Conservation (phyloP, 2,113 vertebrate genomes). For the Noctilio leporinus region DNA sequence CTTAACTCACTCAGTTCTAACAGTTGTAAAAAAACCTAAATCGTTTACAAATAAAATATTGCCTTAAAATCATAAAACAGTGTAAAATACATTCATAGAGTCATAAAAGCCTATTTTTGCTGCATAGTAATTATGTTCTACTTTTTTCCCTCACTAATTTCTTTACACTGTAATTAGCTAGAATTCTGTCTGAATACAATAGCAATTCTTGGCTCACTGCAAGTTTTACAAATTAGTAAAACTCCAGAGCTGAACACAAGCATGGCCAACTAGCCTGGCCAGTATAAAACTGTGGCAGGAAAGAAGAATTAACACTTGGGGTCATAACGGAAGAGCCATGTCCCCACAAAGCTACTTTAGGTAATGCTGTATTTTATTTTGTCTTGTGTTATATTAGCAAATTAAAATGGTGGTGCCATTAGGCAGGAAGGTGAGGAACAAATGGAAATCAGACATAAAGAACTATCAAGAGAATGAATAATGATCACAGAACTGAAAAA, state of each 20-base stretch:
- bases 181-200: neutral
- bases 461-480: neutral
- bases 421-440: neutral
- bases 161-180: neutral
- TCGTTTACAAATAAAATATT: conserved; percentile 25
- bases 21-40: neutral
- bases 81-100: neutral
- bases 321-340: neutral
- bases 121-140: conserved; percentile 4
- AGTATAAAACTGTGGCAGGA: neutral
- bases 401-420: neutral
- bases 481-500: neutral
- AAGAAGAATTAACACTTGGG: rapidly evolving
- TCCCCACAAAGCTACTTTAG: neutral
- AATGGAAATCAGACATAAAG: neutral
- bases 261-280: neutral
- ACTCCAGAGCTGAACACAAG: neutral
- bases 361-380: neutral
- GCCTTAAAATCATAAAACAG: conserved; percentile 10
- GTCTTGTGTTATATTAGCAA: neutral
- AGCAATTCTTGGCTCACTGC: neutral
- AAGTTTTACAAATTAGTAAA: neutral
- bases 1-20: neutral
- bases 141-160: neutral
- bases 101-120: conserved; percentile 46